These are phyloP conservation scores for Stichodactyla mertensii DNA, from an alignment of 64 coral and sea anemone species.

Conservation along the genomic window DNA sequence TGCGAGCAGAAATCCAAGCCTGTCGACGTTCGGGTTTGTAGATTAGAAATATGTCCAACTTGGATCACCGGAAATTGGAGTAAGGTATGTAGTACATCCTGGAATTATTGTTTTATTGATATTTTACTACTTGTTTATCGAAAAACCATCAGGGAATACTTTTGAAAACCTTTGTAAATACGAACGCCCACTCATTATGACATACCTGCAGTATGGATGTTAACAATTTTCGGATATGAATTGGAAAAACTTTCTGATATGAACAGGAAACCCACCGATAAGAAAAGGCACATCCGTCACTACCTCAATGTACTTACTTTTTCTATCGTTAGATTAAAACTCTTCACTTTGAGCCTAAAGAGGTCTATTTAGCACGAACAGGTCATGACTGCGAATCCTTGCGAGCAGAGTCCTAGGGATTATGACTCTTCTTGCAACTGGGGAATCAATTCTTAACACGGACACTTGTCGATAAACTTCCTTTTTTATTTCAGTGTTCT, in stretches of 20 bases:
- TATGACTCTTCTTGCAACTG: too few relatives aligned
- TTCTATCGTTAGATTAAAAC: too few relatives aligned
- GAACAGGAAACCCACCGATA: too few relatives aligned
- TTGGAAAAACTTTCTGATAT: too few relatives aligned
- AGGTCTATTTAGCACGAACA: too few relatives aligned
- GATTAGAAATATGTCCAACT: slow-evolving; percentile 4
- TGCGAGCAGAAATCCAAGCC: slow-evolving; percentile 23
- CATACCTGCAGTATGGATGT: not conserved
- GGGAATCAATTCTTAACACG: not conserved
- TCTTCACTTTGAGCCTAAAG: too few relatives aligned
- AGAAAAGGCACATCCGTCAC: too few relatives aligned
- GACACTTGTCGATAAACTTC: not conserved
- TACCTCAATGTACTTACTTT: too few relatives aligned
- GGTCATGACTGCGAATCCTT: too few relatives aligned
- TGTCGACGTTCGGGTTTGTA: not conserved
- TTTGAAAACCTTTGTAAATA: not conserved
- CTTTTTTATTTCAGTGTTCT: slow-evolving; percentile 28
- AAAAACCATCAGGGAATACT: not conserved
- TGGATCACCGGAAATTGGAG: slow-evolving; percentile 47
- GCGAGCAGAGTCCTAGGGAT: too few relatives aligned
- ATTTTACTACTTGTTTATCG: too few relatives aligned
- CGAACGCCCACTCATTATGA: not conserved
- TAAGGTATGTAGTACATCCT: slow-evolving; percentile 12
- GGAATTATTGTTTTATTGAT: not conserved
- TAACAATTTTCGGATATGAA: too few relatives aligned